These are phyloP conservation scores for Ormyrus pomaceus DNA, from an alignment of 2,888 invertebrate species.

Conservation along the genomic window DNA sequence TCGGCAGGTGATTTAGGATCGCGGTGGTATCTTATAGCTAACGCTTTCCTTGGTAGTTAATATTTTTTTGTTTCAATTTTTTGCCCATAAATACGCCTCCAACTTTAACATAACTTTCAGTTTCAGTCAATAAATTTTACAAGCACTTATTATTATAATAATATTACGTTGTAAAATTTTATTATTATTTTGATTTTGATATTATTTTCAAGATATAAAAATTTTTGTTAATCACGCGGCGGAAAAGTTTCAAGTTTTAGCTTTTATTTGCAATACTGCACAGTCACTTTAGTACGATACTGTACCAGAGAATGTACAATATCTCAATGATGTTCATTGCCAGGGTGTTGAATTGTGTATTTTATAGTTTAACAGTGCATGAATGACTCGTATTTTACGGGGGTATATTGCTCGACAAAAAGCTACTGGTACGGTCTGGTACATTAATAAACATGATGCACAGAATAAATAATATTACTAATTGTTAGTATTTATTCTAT, in stretches of 20 bases:
- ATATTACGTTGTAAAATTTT: too few relatives aligned
- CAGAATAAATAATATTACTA: slow-evolving; percentile 16
- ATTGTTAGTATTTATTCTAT: too few relatives aligned
- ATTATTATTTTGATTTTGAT: too few relatives aligned
- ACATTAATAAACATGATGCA: slow-evolving; percentile 35
- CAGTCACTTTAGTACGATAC: slow-evolving; percentile 28
- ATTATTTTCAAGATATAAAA: too few relatives aligned
- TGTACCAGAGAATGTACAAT: slow-evolving; percentile 15
- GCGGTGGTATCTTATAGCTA: too few relatives aligned
- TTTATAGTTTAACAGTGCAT: slow-evolving; percentile 27
- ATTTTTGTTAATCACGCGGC: not conserved
- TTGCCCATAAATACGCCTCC: too few relatives aligned
- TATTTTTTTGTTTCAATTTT: too few relatives aligned
- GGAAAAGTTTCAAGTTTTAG: slow-evolving; percentile 12
- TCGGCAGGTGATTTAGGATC: too few relatives aligned
- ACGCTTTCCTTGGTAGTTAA: too few relatives aligned
- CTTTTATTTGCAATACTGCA: slow-evolving; percentile 11
- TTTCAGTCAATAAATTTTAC: too few relatives aligned
- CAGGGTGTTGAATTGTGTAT: slow-evolving; percentile 40
- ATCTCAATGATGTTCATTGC: slow-evolving; percentile 26
- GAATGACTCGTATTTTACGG: slow-evolving; percentile 45
- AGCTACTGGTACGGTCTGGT: slow-evolving; percentile 55
- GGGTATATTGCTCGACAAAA: slow-evolving; percentile 31
- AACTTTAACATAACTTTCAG: too few relatives aligned
- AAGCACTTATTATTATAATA: too few relatives aligned